phyloP scores from a whole-genome alignment of 2,113 vertebrate genomes.

The Ranitomeya variabilis region DNA sequence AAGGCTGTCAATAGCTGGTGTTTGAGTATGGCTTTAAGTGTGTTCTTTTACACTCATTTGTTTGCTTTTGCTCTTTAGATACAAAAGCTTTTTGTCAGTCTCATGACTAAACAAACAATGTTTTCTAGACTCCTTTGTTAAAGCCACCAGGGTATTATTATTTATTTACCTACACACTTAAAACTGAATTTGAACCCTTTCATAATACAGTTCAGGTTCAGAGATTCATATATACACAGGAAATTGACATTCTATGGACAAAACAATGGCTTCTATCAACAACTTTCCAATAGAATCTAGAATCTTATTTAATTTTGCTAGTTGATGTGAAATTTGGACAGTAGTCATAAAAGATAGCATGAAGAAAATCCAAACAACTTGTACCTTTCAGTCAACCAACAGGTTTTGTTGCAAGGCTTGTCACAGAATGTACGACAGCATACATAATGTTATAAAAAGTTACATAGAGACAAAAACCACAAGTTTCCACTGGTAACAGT shows the following conservation, averaged over 20 bases:
- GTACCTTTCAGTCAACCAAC: not conserved
- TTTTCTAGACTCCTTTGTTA: constrained; percentile 80
- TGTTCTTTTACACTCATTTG: constrained; percentile 85
- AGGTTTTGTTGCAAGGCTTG: not conserved
- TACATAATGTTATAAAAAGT: not conserved
- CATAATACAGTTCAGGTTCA: constrained; percentile 78
- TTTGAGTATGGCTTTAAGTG: constrained; percentile 85
- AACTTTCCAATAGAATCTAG: not conserved
- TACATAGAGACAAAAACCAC: not conserved
- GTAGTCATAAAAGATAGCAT: not conserved
- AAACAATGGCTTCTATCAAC: not conserved
- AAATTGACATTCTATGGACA: not conserved
- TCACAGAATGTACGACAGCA: not conserved
- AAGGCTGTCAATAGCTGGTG: constrained; percentile 76
- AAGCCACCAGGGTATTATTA: constrained; percentile 83
- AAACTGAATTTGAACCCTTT: constrained; percentile 83
- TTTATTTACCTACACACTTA: constrained; percentile 82
- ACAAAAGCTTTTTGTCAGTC: constrained; percentile 84
- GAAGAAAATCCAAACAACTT: not conserved
- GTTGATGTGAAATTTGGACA: not conserved
- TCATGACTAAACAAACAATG: constrained; percentile 84
- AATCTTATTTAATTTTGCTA: not conserved
- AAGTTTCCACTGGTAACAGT: not conserved
- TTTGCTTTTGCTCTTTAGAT: constrained; percentile 83
- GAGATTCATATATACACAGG: constrained; percentile 27